Base-by-base conservation (phyloP, 2,888 invertebrate species). In the Agapostemon virescens region DNA sequence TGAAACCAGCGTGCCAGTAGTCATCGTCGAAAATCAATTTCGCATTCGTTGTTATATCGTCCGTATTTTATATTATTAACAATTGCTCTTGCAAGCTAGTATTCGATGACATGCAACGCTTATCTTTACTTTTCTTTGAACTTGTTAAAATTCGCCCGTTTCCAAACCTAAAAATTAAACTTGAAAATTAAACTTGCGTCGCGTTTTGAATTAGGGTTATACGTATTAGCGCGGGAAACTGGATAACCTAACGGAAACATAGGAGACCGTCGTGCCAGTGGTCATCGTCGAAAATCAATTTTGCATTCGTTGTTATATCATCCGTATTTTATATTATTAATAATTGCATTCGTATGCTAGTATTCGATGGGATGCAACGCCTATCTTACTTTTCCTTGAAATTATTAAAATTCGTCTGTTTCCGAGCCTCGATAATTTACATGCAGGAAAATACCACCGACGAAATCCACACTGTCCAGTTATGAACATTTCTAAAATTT, bases 401-500 rank as follows among this genome's bases (percentile, higher is more conserved):
- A 63, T 67, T 11, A 45, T 67, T 67, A 17, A 13, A 49, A 68
- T n/a, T 42, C 26, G 45, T n/a, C 33, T 5, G n/a, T 6, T 68
- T 15, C n/a, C 30, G n/a, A 15, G 30, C 42, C 33, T 30, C 13
- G n/a, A 38, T 26, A n/a, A 49, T 36, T 17, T 61, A 49, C 38
- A 38, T 11, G 0, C 30, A 49, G 11, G 38, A 42, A 45, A 77
- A 67, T 17, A 5, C 36, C 17, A 15, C 38, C n/a, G 45, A 15
- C 13, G 42, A 30, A 66, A 72, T 42, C 42, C 68, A 26, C 33
- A n/a, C 7, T 2, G 9, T 13, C 40, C 52, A 9, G 49, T n/a
- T n/a, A 13, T 49, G 40, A 42, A 71, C 15, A 71, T 77, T 76
- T 68, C 26, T 40, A 68, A 70, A 70, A 79, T 70, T 75, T 58